Evolutionary conservation across 2,113 vertebrate species (phyloP).

Genomic region (Macquaria ambigua): DNA sequence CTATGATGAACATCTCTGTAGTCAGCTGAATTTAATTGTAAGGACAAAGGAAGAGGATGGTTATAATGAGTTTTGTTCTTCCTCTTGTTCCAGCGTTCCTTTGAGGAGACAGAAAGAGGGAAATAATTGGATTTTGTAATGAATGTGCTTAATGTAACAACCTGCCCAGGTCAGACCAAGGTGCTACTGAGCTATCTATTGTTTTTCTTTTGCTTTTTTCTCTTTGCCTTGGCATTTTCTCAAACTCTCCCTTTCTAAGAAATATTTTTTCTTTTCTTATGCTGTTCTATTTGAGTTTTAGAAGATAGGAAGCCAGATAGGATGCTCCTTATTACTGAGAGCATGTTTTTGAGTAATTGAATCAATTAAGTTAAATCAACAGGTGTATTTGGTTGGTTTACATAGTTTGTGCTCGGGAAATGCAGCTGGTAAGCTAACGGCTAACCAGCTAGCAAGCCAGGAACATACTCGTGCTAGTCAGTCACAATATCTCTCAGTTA

Average conservation of each 20-base stretch:
- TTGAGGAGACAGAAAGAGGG: slow-evolving; percentile 13
- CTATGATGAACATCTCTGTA: slow-evolving; percentile 48
- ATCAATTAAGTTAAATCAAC: too few relatives aligned
- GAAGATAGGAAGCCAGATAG: not conserved
- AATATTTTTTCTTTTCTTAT: not conserved
- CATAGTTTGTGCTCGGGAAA: not conserved
- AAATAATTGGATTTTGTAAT: slow-evolving; percentile 54
- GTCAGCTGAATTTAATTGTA: slow-evolving; percentile 49
- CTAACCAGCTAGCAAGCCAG: not conserved
- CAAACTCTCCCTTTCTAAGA: not conserved
- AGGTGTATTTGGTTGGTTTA: not conserved
- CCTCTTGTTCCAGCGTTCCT: slow-evolving; percentile 12
- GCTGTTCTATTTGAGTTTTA: not conserved
- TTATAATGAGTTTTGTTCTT: slow-evolving; percentile 48
- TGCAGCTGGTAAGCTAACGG: not conserved
- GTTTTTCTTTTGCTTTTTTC: not conserved
- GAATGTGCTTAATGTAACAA: slow-evolving; percentile 33
- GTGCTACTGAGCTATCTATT: not conserved
- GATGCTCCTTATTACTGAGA: not conserved
- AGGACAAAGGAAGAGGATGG: slow-evolving; percentile 9
- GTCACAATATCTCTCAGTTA: not conserved
- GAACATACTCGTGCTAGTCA: too few relatives aligned
- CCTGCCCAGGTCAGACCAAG: slow-evolving; percentile 11
- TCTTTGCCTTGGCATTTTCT: not conserved
- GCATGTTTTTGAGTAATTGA: not conserved